phyloP scores from a whole-genome alignment of 2,113 vertebrate genomes.

The Gnathonemus longibarbis region DNA sequence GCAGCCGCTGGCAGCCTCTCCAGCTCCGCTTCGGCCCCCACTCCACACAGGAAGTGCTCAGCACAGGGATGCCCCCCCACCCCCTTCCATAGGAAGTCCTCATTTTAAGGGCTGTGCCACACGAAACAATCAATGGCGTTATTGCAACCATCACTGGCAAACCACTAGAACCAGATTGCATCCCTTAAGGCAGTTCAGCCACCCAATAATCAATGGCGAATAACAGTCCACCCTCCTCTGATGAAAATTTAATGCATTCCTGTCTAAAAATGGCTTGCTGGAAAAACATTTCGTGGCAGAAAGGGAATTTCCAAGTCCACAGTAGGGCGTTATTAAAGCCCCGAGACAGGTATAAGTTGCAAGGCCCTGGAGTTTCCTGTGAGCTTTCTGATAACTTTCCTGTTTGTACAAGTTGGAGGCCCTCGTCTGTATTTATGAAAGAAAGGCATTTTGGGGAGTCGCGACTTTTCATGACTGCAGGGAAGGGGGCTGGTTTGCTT shows the following conservation, averaged over 20 bases:
- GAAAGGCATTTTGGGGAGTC: background rate
- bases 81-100: constrained; percentile 31
- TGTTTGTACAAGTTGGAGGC: constrained; percentile 3
- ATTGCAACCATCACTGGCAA: constrained; percentile 29
- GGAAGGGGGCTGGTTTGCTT: background rate
- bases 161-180: background rate
- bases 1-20: background rate
- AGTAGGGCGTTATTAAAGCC: background rate
- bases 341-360: background rate
- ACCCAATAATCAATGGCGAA: background rate
- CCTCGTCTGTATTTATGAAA: constrained; percentile 18
- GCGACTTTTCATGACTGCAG: background rate
- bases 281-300: constrained; percentile 4
- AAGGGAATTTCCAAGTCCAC: constrained; percentile 10
- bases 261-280: background rate
- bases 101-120: constrained; percentile 28
- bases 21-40: background rate
- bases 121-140: constrained; percentile 31
- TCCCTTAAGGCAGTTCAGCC: background rate
- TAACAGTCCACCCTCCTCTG: background rate
- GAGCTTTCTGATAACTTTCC: background rate
- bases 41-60: constrained; percentile 20
- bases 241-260: background rate
- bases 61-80: background rate
- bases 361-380: background rate